A percentile compares a stretch with the other conserved stretches of the same genome.
These are phyloP conservation scores for Chesias legatella DNA, from an alignment of 2,888 invertebrate species.

Conservation along the genomic window DNA sequence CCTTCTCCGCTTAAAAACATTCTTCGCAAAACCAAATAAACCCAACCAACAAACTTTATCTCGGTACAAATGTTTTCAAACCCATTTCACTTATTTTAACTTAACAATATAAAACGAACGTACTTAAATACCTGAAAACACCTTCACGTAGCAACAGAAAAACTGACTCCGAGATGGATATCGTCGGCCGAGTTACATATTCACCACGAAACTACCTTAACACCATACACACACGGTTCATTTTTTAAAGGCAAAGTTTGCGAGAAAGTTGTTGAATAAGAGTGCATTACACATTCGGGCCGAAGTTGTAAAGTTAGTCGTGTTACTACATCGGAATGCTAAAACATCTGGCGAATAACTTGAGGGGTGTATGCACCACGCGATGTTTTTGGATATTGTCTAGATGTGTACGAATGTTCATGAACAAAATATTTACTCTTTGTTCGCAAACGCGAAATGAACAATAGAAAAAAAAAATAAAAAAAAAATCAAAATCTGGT, in stretches of 20 bases:
- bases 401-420: no score
- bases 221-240: slow-evolving; percentile 13
- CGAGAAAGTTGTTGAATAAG: slow-evolving; percentile 29
- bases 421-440: no score
- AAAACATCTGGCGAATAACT: slow-evolving; percentile 30
- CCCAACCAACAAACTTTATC: slow-evolving; percentile 17
- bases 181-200: slow-evolving; percentile 18
- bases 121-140: slow-evolving; percentile 39
- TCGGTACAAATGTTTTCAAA: slow-evolving; percentile 15
- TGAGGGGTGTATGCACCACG: not conserved
- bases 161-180: slow-evolving; percentile 39
- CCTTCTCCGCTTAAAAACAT: not conserved
- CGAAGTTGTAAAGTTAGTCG: slow-evolving; percentile 45
- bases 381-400: no score
- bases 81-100: slow-evolving; percentile 28
- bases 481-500: no score
- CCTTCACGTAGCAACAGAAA: slow-evolving; percentile 40
- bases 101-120: slow-evolving; percentile 40
- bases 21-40: slow-evolving; percentile 9
- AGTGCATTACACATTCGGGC: slow-evolving; percentile 52
- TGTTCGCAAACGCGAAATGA: no score
- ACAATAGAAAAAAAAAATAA: no score
- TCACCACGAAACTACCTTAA: slow-evolving; percentile 14
- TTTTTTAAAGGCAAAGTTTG: slow-evolving; percentile 5
- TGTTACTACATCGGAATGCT: slow-evolving; percentile 43